phyloP scores from a whole-genome alignment of 2,113 vertebrate genomes.

The Brienomyrus longianalis region DNA sequence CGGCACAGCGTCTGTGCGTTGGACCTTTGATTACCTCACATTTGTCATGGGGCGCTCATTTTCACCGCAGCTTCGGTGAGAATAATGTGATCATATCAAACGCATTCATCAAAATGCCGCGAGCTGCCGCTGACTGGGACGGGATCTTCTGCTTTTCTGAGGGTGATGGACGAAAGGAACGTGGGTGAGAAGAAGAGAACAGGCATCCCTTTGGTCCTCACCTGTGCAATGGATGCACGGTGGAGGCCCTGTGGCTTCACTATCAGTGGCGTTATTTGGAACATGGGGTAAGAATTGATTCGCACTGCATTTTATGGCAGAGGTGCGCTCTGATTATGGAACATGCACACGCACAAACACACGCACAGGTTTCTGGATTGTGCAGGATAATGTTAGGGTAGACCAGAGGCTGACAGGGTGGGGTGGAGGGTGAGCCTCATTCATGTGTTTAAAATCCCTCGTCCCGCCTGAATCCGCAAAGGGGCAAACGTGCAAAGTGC shows the following conservation, averaged over 20 bases:
- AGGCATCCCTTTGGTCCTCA: background rate
- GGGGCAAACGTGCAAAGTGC: background rate
- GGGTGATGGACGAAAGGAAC: background rate
- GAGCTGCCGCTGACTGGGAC: background rate
- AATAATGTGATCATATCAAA: constrained; percentile 17
- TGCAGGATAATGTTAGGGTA: background rate
- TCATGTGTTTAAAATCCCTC: background rate
- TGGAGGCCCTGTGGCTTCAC: background rate
- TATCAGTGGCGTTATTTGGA: background rate
- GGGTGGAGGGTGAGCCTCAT: background rate
- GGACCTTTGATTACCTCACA: constrained; percentile 15
- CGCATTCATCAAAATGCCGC: background rate
- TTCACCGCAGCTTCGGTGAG: background rate
- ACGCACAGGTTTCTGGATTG: background rate
- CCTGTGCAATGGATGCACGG: background rate
- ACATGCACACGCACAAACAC: background rate
- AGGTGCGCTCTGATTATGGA: background rate
- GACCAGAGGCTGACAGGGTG: background rate
- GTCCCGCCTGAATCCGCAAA: background rate
- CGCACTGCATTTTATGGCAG: background rate
- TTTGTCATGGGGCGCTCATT: constrained; percentile 7
- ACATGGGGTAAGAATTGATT: background rate
- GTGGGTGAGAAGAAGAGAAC: background rate
- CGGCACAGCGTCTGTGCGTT: background rate
- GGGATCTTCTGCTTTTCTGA: background rate